A percentile compares a stretch with the other conserved stretches of the same genome.
phyloP scores from a whole-genome alignment of 92 coral and sea anemone genomes.

The Phenganax subtilis region DNA sequence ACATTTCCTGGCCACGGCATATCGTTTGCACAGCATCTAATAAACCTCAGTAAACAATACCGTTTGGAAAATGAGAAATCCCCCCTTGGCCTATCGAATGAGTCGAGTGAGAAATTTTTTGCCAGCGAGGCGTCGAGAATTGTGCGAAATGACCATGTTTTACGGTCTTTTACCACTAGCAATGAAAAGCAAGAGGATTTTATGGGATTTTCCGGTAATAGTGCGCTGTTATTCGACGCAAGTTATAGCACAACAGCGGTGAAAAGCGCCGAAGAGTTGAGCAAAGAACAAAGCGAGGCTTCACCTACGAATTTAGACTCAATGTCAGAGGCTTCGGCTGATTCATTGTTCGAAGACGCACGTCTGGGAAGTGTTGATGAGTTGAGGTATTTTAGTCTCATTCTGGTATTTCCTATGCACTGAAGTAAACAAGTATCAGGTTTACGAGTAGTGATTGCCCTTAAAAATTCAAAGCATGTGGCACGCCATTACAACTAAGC shows the following conservation, averaged over 20 bases:
- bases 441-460: no score
- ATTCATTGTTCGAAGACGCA: slow-evolving; percentile 34
- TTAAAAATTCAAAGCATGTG: no score
- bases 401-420: neutral
- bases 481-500: no score
- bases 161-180: slow-evolving; percentile 16
- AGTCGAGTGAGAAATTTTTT: slow-evolving; percentile 21
- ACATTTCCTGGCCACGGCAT: slow-evolving; percentile 27
- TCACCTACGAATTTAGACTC: slow-evolving; percentile 36
- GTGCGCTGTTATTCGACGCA: slow-evolving; percentile 30
- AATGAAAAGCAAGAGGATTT: slow-evolving; percentile 31
- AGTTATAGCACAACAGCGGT: slow-evolving; percentile 24
- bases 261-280: slow-evolving; percentile 37
- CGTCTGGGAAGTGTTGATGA: slow-evolving; percentile 32
- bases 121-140: slow-evolving; percentile 17
- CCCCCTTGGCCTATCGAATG: slow-evolving; percentile 3
- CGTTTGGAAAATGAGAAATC: slow-evolving; percentile 32
- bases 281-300: slow-evolving; percentile 39
- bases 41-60: slow-evolving; percentile 36
- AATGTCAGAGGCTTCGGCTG: slow-evolving; percentile 34
- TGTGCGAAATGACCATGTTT: slow-evolving; percentile 22
- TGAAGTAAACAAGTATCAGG: no score
- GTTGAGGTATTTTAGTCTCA: slow-evolving; percentile 9
- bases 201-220: slow-evolving; percentile 28
- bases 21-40: slow-evolving; percentile 35